Percentiles rank a stretch among this genome's conserved stretches.
Evolutionary conservation across 2,797 vertebrate genomes (phyloP).

Genomic region (Synanceia verrucosa): DNA sequence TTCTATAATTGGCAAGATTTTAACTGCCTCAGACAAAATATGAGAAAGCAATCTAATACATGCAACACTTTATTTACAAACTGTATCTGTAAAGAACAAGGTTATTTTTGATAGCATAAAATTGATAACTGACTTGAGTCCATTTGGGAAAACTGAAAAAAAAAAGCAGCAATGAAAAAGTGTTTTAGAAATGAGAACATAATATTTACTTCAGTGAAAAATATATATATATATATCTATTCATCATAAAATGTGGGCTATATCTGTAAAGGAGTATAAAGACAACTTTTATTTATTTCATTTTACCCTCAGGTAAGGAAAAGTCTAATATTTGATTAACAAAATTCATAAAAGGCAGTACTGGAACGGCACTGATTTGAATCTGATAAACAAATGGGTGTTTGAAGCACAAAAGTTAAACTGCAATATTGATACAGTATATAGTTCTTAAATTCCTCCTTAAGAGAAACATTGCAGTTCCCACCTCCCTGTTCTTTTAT

Average conservation of each 20-base stretch:
- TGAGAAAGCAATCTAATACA: slow-evolving; percentile 44
- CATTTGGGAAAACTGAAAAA: slow-evolving; percentile 81
- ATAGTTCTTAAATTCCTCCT: slow-evolving; percentile 74
- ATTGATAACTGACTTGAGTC: slow-evolving; percentile 86
- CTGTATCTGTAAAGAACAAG: slow-evolving; percentile 74
- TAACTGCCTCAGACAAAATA: slow-evolving; percentile 9
- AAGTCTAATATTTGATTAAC: slow-evolving; percentile 87
- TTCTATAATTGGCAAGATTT: not conserved
- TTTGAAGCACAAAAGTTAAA: slow-evolving; percentile 83
- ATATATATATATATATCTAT: slow-evolving; percentile 95
- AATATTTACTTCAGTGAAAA: slow-evolving; percentile 96
- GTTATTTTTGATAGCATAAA: slow-evolving; percentile 85
- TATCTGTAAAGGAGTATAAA: slow-evolving; percentile 89
- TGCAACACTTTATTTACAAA: slow-evolving; percentile 77
- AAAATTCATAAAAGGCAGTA: slow-evolving; percentile 91
- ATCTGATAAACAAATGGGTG: slow-evolving; percentile 86
- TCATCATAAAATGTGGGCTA: slow-evolving; percentile 92
- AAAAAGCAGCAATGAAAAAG: slow-evolving; percentile 86
- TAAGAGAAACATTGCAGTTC: slow-evolving; percentile 79
- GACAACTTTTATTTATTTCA: slow-evolving; percentile 83
- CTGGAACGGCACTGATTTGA: slow-evolving; percentile 89
- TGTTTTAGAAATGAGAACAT: slow-evolving; percentile 89
- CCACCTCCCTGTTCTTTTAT: slow-evolving; percentile 75
- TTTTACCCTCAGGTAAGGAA: slow-evolving; percentile 86
- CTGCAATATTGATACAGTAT: slow-evolving; percentile 45